Conservation (phyloP, 1,140 invertebrate species). For the Phortica variegata region DNA sequence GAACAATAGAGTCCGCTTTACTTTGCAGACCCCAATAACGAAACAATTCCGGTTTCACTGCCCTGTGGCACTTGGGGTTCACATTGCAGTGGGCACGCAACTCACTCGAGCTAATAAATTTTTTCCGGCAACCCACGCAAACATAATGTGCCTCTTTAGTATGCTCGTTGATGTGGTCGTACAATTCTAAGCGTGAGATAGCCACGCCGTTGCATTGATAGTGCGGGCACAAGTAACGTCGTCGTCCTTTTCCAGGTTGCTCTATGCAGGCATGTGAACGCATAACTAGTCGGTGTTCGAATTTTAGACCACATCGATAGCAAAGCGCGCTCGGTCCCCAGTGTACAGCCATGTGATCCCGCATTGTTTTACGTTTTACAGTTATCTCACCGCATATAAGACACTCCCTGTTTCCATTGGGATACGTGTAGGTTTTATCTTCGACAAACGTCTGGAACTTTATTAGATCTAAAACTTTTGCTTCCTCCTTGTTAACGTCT, state of each 20-base stretch:
- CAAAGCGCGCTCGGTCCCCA: conserved; percentile 24
- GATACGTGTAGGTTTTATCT: conserved; percentile 22
- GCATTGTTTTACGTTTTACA: conserved; percentile 11
- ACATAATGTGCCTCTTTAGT: background rate
- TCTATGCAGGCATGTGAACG: background rate
- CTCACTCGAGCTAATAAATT: conserved; percentile 5
- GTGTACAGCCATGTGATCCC: conserved; percentile 28
- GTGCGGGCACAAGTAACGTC: conserved; percentile 30
- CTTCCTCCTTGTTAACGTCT: background rate
- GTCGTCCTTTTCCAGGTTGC: background rate
- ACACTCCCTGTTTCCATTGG: conserved; percentile 38
- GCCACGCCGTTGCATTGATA: conserved; percentile 17
- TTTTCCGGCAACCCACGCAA: conserved; percentile 22
- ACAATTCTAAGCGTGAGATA: conserved; percentile 17
- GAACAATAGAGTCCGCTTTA: background rate
- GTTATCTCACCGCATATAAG: conserved; percentile 32
- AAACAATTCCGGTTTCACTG: no score
- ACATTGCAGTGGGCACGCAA: conserved; percentile 11
- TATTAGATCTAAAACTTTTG: no score
- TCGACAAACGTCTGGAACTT: conserved; percentile 22
- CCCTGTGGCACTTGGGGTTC: conserved; percentile 5
- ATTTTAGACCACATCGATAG: conserved; percentile 18
- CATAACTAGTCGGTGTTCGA: conserved; percentile 14
- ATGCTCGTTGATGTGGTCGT: conserved; percentile 20
- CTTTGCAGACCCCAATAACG: no score